Conservation (phyloP, 2,888 invertebrate genomes). For the Platycheirus albimanus region DNA sequence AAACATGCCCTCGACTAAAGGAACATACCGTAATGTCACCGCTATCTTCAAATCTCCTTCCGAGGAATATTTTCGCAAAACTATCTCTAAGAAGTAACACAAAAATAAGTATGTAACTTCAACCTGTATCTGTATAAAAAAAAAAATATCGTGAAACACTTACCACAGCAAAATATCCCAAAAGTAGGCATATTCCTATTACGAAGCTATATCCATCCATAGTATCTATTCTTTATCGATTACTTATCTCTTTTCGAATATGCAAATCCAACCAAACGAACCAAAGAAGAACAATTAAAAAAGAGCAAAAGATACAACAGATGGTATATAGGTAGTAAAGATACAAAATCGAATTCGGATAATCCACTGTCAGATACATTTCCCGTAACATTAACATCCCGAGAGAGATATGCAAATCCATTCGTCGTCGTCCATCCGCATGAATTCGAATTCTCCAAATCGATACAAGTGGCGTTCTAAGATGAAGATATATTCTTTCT, state of each 20-base stretch:
- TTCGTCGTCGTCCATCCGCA: conserved; percentile 36
- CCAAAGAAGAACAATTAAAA: conserved; percentile 61
- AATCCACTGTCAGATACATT: conserved; percentile 71
- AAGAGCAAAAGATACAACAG: conserved; percentile 30
- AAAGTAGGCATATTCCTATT: conserved; percentile 45
- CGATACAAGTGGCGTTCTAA: conserved; percentile 68
- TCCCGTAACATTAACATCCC: conserved; percentile 9
- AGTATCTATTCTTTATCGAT: conserved; percentile 53
- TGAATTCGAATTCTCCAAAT: conserved; percentile 56
- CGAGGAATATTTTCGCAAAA: conserved; percentile 56
- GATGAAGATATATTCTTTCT: conserved; percentile 63
- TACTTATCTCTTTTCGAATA: conserved; percentile 49
- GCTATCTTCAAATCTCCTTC: conserved; percentile 55
- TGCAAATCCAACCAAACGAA: conserved; percentile 28
- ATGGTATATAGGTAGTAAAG: conserved; percentile 35
- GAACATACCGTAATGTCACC: conserved; percentile 61
- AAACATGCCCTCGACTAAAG: conserved; percentile 60
- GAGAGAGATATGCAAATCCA: conserved; percentile 67
- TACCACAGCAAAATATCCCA: conserved; percentile 23
- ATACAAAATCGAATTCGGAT: conserved; percentile 71
- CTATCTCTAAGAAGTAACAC: conserved; percentile 11
- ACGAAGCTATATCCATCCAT: not conserved
- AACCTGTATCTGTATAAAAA: conserved; percentile 28
- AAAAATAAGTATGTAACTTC: conserved; percentile 12
- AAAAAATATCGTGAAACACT: conserved; percentile 62